Base-by-base conservation (phyloP, 2,888 invertebrate genomes). In the Tachystola acroxantha region DNA sequence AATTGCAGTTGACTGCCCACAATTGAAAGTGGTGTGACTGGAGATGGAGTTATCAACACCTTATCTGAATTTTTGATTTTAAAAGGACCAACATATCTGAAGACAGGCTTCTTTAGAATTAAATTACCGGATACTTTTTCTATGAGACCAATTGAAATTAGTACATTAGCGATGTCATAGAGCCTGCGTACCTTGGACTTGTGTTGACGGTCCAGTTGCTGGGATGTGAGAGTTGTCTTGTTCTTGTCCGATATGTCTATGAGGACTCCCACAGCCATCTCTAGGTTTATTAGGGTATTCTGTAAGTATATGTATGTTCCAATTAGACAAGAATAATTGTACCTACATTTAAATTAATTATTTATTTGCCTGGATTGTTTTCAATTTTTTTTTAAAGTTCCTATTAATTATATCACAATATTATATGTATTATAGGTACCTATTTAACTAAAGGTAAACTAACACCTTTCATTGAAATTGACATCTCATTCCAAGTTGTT, bases 141-240 rank as follows among this genome's bases (percentile, higher is more conserved):
- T 60, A 93, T 92, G 48, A 93, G 88, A 52, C 91, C 90, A 65
- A 93, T 89, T 42, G 93, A 92, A 48, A 92, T 91, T 53, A 94
- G 88, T 48, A 94, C 92, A 74, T 94, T 94, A 40, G 93, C 93
- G 54, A 94, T 93, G 68, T 94, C 93, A 72, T 94, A 94, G 19
- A 94, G 84, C 47, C 94, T 87, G 42, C 94, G 88, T 43, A 92
- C 91, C 84, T 92, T 92, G 19, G 92, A 92, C 80, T 90, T 87
- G 71, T 89, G 88, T 53, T 89, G 88, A 12, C 89, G 85, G 46
- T 87, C 88, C 44, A 74, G 70, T 52, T 85, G 85, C 50, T 88
- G 84, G 1, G 84, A 85, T 12, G 89, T 88, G 24, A 88, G 69
- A 38, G 77, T 72, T 12, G 80, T 70, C 58, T 89, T 89, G 42